A percentile compares a stretch with the other conserved stretches of the same genome.
phyloP scores from a whole-genome alignment of 2,888 invertebrate genomes.

The Blastobasis adustella region DNA sequence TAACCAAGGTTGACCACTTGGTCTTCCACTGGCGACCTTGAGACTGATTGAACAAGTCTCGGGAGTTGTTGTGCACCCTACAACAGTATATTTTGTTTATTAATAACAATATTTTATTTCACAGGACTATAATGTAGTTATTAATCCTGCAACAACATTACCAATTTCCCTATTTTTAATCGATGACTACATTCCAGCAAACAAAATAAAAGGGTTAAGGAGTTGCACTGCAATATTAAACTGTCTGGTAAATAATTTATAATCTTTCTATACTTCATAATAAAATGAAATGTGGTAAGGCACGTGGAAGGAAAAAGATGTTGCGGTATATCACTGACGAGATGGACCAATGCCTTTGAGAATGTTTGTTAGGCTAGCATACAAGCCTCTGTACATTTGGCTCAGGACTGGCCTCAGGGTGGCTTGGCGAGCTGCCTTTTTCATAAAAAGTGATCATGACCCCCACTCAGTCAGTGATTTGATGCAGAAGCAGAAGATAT shows the following conservation, averaged over 20 bases:
- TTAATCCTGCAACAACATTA: constrained; percentile 38
- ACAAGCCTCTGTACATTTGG: too few relatives aligned
- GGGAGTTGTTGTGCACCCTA: not conserved
- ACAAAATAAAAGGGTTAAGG: constrained; percentile 48
- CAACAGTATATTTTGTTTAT: not conserved
- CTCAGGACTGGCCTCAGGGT: too few relatives aligned
- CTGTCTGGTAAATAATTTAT: constrained; percentile 39
- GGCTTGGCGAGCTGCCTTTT: too few relatives aligned
- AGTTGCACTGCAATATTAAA: constrained; percentile 39
- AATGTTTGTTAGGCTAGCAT: too few relatives aligned
- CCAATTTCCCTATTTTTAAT: constrained; percentile 46
- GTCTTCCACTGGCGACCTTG: too few relatives aligned
- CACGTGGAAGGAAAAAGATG: not conserved
- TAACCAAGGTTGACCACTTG: too few relatives aligned
- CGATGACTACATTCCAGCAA: constrained; percentile 44
- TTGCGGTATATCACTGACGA: not conserved
- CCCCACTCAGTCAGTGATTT: too few relatives aligned
- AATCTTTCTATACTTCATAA: not conserved
- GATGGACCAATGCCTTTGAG: too few relatives aligned
- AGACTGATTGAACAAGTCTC: too few relatives aligned
- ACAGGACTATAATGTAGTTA: constrained; percentile 37
- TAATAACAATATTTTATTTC: constrained; percentile 17
- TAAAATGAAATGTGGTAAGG: not conserved
- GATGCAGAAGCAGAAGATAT: too few relatives aligned
- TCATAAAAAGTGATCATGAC: too few relatives aligned